Base-by-base conservation (phyloP, 2,888 invertebrate species). In the Drosophila seclusa region DNA sequence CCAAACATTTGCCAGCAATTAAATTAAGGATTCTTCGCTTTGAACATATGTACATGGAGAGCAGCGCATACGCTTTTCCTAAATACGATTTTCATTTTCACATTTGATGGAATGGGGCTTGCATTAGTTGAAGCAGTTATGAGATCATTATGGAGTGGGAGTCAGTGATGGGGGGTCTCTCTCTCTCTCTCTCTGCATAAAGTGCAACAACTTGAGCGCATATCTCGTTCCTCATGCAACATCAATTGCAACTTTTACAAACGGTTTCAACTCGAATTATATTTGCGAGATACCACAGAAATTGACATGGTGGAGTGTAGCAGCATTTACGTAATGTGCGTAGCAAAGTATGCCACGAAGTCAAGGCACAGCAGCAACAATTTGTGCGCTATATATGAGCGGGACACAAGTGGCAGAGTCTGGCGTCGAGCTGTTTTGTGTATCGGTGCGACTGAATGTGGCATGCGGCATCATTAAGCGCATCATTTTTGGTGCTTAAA, bases 401-500 rank as follows among this genome's bases (percentile, higher is more conserved):
- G 36, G 36, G 52, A 11, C 29, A 13, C 18, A 31, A 50, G 53
- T 50, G 68, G 49, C 50, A 49, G 54, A 53, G 64, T 52, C 48
- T 21, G 24, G 38, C 45, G 45, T 54, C n/a, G 34, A 16, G 57
- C 4, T 38, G 58, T 54, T 42, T 52, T 58, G 59, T 55, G 59
- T 74, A 68, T 78, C 67, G 75, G 73, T 66, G 73, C 61, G 67
- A 72, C 65, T 78, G 80, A 70, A 78, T 24, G 59, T 5, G 48
- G 67, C 67, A 67, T 73, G 75, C 73, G 70, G 77, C 87, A 77
- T 80, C 87, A 87, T 89, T 87, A 82, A 90, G 83, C 82, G 75
- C 83, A 71, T 80, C 83, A 90, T 76, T 90, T 88, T 88, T 78
- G 79, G 81, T 88, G 80, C 86, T 88, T 87, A 86, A 90, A 89